Evolutionary conservation across 2,797 vertebrate genomes (phyloP).

Genomic region (Acanthurus leucopareius): DNA sequence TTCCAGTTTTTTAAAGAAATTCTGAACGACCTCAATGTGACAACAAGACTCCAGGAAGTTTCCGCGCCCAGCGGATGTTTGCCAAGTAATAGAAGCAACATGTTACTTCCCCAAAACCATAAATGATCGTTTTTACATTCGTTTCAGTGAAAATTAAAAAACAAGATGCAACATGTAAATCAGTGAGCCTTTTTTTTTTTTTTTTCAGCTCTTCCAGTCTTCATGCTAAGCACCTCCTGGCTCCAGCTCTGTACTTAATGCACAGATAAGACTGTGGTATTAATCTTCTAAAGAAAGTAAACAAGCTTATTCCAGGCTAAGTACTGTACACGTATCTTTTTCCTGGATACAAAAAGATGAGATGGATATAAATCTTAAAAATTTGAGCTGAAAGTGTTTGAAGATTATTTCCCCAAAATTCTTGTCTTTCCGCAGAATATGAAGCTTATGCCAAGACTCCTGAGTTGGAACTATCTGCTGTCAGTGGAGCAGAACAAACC

Average conservation of each 20-base stretch:
- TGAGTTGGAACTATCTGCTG: slow-evolving; percentile 27
- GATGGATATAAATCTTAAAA: not conserved
- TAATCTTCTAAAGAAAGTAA: not conserved
- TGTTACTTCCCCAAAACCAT: not conserved
- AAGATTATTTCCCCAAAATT: slow-evolving; percentile 13
- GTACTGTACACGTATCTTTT: not conserved
- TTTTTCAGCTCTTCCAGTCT: not conserved
- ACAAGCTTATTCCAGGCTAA: not conserved
- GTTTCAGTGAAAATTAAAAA: slow-evolving; percentile 2
- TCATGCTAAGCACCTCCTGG: not conserved
- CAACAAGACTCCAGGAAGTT: not conserved
- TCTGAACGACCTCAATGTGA: not conserved
- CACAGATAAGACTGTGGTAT: not conserved
- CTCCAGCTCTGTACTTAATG: not conserved
- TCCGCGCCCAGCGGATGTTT: not conserved
- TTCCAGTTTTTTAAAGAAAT: too few relatives aligned
- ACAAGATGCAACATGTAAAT: not conserved
- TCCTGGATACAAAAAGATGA: not conserved
- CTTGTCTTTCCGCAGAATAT: slow-evolving; percentile 16
- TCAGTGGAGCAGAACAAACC: slow-evolving; percentile 34
- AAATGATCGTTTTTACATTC: not conserved
- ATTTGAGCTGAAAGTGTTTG: not conserved
- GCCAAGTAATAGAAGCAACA: not conserved
- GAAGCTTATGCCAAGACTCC: slow-evolving; percentile 30
- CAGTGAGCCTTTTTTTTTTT: not conserved